These are phyloP conservation scores for Campylorhamphus procurvoides DNA, from an alignment of 2,113 vertebrate genomes.

Conservation along the genomic window DNA sequence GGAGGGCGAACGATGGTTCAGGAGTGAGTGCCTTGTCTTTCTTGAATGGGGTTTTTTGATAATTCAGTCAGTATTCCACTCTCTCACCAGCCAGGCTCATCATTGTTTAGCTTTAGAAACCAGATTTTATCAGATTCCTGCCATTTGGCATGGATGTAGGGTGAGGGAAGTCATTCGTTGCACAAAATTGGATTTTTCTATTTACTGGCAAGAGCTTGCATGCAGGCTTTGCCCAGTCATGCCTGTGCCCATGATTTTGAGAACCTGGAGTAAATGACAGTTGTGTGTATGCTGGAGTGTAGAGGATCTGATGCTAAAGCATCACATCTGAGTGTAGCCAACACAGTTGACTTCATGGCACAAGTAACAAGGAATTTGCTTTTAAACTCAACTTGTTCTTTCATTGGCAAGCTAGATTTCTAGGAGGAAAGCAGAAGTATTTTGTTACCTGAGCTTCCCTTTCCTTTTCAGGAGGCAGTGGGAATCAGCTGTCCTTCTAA, in stretches of 20 bases:
- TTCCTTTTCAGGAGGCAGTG: background rate
- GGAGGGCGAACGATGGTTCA: accelerated
- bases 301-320: background rate
- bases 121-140: background rate
- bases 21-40: background rate
- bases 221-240: background rate
- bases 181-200: background rate
- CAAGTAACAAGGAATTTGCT: background rate
- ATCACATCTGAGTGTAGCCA: background rate
- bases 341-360: background rate
- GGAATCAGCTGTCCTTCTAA: background rate
- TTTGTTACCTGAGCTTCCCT: background rate
- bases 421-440: background rate
- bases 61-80: background rate
- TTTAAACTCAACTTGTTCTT: background rate
- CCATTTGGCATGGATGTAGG: background rate
- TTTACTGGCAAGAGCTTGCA: background rate
- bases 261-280: background rate
- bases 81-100: background rate
- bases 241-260: background rate
- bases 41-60: background rate
- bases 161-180: background rate
- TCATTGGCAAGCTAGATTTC: background rate
- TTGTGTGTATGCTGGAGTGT: background rate
- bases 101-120: background rate